Evolutionary conservation across 2,113 vertebrate genomes (phyloP).

Genomic region (Lepidothrix coronata): DNA sequence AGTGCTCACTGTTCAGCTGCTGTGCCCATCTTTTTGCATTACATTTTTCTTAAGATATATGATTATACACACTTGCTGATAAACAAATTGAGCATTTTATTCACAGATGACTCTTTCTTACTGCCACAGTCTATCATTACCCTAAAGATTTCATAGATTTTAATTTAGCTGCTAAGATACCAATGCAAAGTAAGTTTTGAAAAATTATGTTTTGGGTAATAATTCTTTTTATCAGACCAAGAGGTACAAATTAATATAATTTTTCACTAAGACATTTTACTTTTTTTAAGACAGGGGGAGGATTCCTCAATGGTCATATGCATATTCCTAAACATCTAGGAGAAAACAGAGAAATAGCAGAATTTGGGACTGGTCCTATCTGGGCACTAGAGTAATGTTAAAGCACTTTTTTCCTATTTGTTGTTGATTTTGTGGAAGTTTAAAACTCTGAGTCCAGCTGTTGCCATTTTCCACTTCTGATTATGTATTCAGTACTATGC

Average conservation of each 20-base stretch:
- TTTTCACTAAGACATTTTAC: neutral
- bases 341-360: neutral
- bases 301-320: neutral
- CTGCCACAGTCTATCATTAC: neutral
- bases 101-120: conserved; percentile 25
- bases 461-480: neutral
- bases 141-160: conserved; percentile 3
- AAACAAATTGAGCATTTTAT: conserved; percentile 34
- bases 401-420: neutral
- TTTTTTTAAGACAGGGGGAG: rapidly evolving
- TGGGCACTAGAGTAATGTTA: neutral
- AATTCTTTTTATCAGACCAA: neutral
- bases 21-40: neutral
- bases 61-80: neutral
- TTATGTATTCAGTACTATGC: neutral
- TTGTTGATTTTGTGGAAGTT: neutral
- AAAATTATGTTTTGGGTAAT: neutral
- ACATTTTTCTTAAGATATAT: conserved; percentile 42
- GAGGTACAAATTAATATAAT: neutral
- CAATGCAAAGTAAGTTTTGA: neutral
- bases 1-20: conserved; percentile 18
- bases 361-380: neutral
- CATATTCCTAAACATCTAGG: neutral
- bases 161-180: neutral
- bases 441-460: neutral